Evolutionary conservation across 2,797 vertebrate species (phyloP).

Genomic region (Amniataba percoides): DNA sequence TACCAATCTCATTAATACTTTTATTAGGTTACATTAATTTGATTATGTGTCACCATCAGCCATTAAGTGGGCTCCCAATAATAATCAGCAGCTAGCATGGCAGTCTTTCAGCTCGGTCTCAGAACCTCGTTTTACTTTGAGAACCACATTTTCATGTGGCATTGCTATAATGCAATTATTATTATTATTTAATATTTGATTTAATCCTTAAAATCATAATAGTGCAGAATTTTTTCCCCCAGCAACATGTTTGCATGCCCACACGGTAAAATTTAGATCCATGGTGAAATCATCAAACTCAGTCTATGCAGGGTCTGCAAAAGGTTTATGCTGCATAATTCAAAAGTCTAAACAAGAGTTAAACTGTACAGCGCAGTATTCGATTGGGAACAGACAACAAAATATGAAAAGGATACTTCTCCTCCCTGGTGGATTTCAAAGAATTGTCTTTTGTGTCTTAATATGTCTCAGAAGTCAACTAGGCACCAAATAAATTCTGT

Average conservation of each 20-base stretch:
- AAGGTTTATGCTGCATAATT: conserved; percentile 7
- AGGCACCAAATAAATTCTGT: conserved; percentile 26
- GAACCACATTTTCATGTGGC: not conserved
- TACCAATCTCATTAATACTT: conserved; percentile 57
- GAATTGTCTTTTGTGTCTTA: conserved; percentile 28
- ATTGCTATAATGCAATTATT: conserved; percentile 15
- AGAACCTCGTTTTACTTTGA: not conserved
- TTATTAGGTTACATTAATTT: conserved; percentile 73
- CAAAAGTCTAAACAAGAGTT: conserved; percentile 5
- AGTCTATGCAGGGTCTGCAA: not conserved
- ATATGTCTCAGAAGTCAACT: conserved; percentile 38
- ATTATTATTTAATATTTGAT: not conserved
- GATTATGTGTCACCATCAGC: conserved; percentile 58
- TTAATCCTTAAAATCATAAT: conserved; percentile 17
- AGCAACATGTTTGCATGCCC: not conserved
- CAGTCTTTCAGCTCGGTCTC: not conserved
- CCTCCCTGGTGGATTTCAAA: conserved; percentile 15
- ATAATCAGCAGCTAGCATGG: not conserved
- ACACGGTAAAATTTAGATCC: conserved; percentile 7
- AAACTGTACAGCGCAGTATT: conserved; percentile 4
- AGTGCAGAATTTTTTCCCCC: not conserved
- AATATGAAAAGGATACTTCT: conserved; percentile 20
- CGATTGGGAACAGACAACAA: conserved; percentile 21
- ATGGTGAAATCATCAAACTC: not conserved
- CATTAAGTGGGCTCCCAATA: conserved; percentile 31